Evolutionary conservation across 2,888 invertebrate genomes (phyloP), one percentile per base, ranked within the genome.

Genomic region (Erannis defoliaria): DNA sequence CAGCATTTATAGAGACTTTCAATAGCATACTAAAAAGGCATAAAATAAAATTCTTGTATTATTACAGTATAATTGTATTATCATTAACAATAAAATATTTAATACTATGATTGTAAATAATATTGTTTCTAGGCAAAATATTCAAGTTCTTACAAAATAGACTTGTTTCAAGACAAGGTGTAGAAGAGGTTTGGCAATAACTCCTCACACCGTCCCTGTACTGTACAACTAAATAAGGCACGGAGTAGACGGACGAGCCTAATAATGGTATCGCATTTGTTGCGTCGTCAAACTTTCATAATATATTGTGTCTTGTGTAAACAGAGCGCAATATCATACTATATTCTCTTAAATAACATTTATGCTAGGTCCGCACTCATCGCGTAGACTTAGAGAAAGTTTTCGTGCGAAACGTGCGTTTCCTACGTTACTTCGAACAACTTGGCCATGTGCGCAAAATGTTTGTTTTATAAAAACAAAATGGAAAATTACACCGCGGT

Each of bases 131-230:
- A 62, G 23, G 23, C 23, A 21, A 35, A 54, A 48, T 37, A 46
- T n/a, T 48, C 46, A 12, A 45, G 35, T 38, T 31, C 19, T 55
- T 59, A 46, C 23, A 58, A 58, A 63, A 50, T 55, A 61, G 16
- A 12, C 33, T 10, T 58, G 35, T 51, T 16, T 49, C 18, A 62
- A 43, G 16, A 49, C 51, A 45, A 60, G 60, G 37, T 55, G 43
- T 45, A 62, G 55, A 64, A 60, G 59, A 54, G 62, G 58, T 64
- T 61, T 67, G 68, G 67, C 68, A 63, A 56, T 19, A 18, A 57
- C 65, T 63, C 57, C 55, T 67, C 35, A 23, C 38, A 38, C 38
- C 29, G 35, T 26, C n/a, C 43, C 54, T 26, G 31, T 66, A 67
- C 54, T 26, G 31, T 66, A 67, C 61, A 64, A 49, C 51, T 67